Conservation (phyloP, 2,888 invertebrate genomes). For the Bhutanitis thaidina region DNA sequence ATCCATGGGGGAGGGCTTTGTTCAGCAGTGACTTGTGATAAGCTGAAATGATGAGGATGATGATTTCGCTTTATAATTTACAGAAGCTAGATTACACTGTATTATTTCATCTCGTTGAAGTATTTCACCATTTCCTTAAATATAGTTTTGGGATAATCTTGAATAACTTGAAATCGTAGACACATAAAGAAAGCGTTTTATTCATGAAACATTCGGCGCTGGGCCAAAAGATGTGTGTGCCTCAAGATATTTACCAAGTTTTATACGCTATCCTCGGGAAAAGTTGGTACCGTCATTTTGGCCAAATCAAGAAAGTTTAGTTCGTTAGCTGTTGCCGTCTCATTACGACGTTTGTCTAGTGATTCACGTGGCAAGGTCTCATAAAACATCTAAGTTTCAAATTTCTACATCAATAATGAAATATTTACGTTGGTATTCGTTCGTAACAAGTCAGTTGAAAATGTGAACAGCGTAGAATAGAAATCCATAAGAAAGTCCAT, state of each 20-base stretch:
- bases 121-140: too few species aligned
- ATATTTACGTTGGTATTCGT: background rate
- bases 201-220: conserved; percentile 18
- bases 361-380: conserved; percentile 7
- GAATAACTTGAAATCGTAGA: conserved; percentile 19
- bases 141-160: too few species aligned
- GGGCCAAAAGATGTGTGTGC: conserved; percentile 18
- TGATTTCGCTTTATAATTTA: too few species aligned
- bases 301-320: conserved; percentile 18
- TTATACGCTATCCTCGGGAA: conserved; percentile 18
- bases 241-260: conserved; percentile 20
- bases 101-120: too few species aligned
- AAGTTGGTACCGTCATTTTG: conserved; percentile 17
- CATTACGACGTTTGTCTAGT: conserved; percentile 17
- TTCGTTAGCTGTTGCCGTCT: conserved; percentile 15
- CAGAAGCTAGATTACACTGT: too few species aligned
- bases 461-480: too few species aligned
- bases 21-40: too few species aligned
- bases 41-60: too few species aligned
- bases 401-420: background rate
- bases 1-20: too few species aligned
- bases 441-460: background rate
- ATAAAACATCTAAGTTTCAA: background rate
- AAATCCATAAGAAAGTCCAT: too few species aligned
- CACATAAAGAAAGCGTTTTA: conserved; percentile 12